Evolutionary conservation across 2,113 vertebrate species (phyloP).

Genomic region (Pygoscelis adeliae): DNA sequence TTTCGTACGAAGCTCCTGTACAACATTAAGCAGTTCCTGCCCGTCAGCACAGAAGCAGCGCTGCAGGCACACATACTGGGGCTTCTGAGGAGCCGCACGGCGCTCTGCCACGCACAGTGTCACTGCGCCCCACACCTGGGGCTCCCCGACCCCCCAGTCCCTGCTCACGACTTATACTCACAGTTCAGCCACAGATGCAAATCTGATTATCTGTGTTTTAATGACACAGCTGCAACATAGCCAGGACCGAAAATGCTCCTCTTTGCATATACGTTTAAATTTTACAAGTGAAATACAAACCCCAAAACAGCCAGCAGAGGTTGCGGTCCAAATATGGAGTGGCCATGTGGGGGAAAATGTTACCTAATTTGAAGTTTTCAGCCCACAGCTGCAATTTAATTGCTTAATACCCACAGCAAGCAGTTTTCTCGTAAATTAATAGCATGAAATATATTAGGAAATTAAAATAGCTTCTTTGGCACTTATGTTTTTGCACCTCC

Average conservation of each 20-base stretch:
- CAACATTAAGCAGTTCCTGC: too few species aligned
- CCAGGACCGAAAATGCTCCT: neutral
- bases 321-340: neutral
- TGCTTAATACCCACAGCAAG: neutral
- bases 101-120: neutral
- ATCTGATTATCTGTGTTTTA: neutral
- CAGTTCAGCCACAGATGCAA: accelerated
- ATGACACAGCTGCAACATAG: neutral
- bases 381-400: neutral
- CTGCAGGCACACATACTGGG: accelerated
- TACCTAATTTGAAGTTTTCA: neutral
- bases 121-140: neutral
- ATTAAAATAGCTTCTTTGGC: neutral
- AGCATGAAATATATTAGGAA: neutral
- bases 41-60: neutral
- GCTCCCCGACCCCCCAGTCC: accelerated
- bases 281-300: neutral
- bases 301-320: neutral
- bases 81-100: neutral
- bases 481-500: neutral
- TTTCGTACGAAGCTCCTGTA: accelerated
- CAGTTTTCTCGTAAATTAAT: neutral
- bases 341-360: neutral
- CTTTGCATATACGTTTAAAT: neutral
- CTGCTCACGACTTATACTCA: accelerated